A percentile compares a stretch with the other conserved stretches of the same genome.
These are phyloP conservation scores for Zenarchopterus dispar DNA, from an alignment of 2,797 vertebrate genomes.

Conservation along the genomic window DNA sequence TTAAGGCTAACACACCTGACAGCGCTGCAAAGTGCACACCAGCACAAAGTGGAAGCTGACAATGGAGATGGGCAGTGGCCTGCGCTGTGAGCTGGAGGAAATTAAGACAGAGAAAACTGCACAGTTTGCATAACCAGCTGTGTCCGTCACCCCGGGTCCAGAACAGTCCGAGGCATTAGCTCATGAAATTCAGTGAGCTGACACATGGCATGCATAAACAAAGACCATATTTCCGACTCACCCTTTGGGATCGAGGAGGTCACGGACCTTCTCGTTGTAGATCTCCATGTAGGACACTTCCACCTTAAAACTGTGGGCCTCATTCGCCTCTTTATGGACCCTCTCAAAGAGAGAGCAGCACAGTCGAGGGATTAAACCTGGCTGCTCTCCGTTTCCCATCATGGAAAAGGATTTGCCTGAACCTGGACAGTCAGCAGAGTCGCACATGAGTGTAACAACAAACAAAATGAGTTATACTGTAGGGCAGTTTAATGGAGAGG, in stretches of 20 bases:
- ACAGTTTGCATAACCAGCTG: constrained; percentile 21
- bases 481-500: no score
- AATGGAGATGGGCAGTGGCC: constrained; percentile 18
- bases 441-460: constrained; percentile 3
- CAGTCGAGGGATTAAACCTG: constrained; percentile 96
- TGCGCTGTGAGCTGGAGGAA: constrained; percentile 9
- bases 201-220: constrained; percentile 2
- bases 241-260: constrained; percentile 98
- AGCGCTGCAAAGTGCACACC: constrained; percentile 33
- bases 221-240: constrained; percentile 72
- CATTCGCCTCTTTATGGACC: constrained; percentile 88
- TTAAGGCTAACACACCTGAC: constrained; percentile 61
- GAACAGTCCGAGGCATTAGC: constrained; percentile 21
- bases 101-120: constrained; percentile 17
- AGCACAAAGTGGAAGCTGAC: constrained; percentile 14
- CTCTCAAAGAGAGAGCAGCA: constrained; percentile 96
- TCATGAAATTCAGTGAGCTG: constrained; percentile 4
- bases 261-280: constrained; percentile 98
- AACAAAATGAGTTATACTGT: no score
- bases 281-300: constrained; percentile 99
- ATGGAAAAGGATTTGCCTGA: constrained; percentile 99
- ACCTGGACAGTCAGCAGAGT: constrained; percentile 77
- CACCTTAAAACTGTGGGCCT: constrained; percentile 93
- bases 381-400: constrained; percentile 97
- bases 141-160: constrained; percentile 2